Conservation (phyloP, 2,888 invertebrate species). For the Unio delphinus region DNA sequence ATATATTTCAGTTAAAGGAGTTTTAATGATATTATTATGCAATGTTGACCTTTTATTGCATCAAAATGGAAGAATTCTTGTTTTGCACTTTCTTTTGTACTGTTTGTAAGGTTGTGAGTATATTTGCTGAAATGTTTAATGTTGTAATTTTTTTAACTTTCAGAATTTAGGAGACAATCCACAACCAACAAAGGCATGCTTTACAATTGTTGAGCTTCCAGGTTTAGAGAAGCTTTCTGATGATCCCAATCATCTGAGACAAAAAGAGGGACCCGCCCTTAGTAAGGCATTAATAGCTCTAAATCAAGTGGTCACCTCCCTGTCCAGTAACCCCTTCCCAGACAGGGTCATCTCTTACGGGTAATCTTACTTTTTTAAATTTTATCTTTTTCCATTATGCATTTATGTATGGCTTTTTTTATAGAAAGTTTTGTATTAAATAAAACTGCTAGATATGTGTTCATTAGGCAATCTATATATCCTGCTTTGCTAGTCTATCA, state of each 20-base stretch:
- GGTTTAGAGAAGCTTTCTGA: constrained; percentile 61
- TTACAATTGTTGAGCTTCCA: constrained; percentile 63
- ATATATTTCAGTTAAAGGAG: no score
- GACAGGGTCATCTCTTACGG: constrained; percentile 65
- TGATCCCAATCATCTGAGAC: constrained; percentile 49
- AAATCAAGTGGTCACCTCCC: constrained; percentile 54
- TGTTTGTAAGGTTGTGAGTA: not conserved
- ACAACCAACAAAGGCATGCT: constrained; percentile 60
- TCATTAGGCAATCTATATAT: no score
- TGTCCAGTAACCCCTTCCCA: constrained; percentile 61
- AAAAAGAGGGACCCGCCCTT: constrained; percentile 58
- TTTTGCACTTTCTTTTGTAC: not conserved
- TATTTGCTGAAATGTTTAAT: constrained; percentile 1
- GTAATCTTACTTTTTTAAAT: constrained; percentile 29
- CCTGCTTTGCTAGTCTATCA: no score
- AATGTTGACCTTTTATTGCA: no score
- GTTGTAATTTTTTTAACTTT: constrained; percentile 10
- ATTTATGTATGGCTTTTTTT: not conserved
- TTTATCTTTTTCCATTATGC: not conserved
- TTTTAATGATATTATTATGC: no score
- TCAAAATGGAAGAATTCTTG: not conserved
- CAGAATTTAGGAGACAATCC: constrained; percentile 57
- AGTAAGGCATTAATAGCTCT: constrained; percentile 58
- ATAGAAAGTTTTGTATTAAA: no score
- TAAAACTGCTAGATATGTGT: no score